Conservation (phyloP, 1,140 invertebrate species). For the Dermatophagoides farinae region DNA sequence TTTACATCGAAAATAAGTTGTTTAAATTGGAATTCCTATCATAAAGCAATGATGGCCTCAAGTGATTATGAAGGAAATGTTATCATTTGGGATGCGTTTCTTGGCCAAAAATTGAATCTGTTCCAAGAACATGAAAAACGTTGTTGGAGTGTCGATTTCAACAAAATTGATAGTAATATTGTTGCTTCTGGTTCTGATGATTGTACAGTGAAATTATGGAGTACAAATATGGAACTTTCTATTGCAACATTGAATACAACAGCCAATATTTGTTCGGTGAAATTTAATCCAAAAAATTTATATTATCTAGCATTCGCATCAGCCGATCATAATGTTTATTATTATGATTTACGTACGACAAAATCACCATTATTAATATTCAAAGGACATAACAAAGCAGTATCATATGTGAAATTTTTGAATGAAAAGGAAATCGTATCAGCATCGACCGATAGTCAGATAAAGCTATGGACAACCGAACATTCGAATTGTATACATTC, state of each 20-base stretch:
- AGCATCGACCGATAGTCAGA: constrained; percentile 78
- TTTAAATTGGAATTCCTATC: constrained; percentile 80
- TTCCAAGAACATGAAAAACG: constrained; percentile 79
- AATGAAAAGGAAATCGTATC: constrained; percentile 74
- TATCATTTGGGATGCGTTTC: constrained; percentile 74
- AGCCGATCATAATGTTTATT: constrained; percentile 89
- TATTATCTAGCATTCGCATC: constrained; percentile 77
- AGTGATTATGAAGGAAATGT: constrained; percentile 88
- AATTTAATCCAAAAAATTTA: constrained; percentile 74
- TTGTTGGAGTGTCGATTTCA: constrained; percentile 93
- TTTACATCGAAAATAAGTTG: constrained; percentile 85
- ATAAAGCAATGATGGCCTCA: constrained; percentile 70
- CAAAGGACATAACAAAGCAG: constrained; percentile 78
- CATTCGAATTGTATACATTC: constrained; percentile 55
- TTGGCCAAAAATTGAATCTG: constrained; percentile 41
- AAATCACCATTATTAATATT: constrained; percentile 61
- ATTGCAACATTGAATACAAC: constrained; percentile 67
- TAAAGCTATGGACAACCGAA: constrained; percentile 80
- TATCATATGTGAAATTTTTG: constrained; percentile 87
- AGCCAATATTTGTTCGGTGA: constrained; percentile 88
- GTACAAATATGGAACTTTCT: constrained; percentile 63
- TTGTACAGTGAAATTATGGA: constrained; percentile 81
- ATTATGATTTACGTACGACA: constrained; percentile 75
- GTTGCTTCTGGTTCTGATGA: constrained; percentile 88
- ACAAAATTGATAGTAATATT: constrained; percentile 66